Evolutionary conservation across 2,797 vertebrate genomes (phyloP).

Genomic region (Cuniculus paca): DNA sequence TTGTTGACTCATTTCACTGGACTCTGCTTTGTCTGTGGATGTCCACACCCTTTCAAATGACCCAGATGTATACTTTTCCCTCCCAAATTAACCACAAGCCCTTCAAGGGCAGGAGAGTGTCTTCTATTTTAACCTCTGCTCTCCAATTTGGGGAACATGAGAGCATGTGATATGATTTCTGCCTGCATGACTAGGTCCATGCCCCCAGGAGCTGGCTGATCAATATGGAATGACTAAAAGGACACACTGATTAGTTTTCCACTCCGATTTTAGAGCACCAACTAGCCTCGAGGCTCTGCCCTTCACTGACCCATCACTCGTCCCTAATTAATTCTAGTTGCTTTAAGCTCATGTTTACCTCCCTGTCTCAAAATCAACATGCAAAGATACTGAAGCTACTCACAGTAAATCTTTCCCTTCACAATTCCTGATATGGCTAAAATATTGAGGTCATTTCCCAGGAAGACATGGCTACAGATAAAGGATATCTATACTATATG

Average conservation of each 20-base stretch:
- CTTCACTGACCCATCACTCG: constrained; percentile 38
- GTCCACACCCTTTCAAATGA: constrained; percentile 39
- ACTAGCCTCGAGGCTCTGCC: constrained; percentile 61
- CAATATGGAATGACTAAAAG: constrained; percentile 64
- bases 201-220: constrained; percentile 67
- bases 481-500: not conserved
- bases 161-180: constrained; percentile 11
- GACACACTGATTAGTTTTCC: constrained; percentile 68
- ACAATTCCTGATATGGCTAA: constrained; percentile 14
- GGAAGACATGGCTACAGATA: constrained; percentile 16
- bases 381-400: not conserved
- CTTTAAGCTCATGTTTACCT: not conserved
- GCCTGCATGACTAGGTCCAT: not conserved
- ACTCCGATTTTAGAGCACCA: constrained; percentile 60
- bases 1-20: constrained; percentile 47
- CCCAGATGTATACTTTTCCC: constrained; percentile 40
- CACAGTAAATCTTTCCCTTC: constrained; percentile 1
- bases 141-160: constrained; percentile 37
- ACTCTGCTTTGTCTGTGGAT: constrained; percentile 59
- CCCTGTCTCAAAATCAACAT: not conserved
- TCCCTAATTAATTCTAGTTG: constrained; percentile 60
- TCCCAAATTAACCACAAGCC: constrained; percentile 61
- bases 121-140: constrained; percentile 75
- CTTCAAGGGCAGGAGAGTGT: constrained; percentile 34
- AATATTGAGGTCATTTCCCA: constrained; percentile 7